Base-by-base conservation (phyloP, 2,113 vertebrate species). In the Pseudonaja textilis region DNA sequence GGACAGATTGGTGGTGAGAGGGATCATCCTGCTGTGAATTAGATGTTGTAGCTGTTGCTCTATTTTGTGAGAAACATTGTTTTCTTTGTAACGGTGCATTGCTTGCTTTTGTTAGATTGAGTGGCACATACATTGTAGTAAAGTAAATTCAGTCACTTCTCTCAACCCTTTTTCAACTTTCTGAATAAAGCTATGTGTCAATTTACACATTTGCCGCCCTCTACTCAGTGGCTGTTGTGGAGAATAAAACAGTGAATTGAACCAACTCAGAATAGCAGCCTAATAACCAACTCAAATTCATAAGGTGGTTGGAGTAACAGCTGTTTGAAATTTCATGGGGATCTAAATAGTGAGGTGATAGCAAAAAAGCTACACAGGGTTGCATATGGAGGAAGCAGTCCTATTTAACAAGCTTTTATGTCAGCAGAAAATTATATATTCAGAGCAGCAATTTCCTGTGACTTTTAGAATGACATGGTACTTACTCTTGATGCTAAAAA, bases 401-500 rank as follows among this genome's bases (percentile, higher is more conserved):
- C 7, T 85, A 47, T 45, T 45, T 50, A 50, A 26, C 3, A 64
- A 26, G 6, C 6, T 6, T 29, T 91, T 42, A 14, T 56, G 22
- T 26, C 69, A 85, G 23, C 69, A 85, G 52, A 56, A 85, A 95
- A 94, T 57, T 91, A 69, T 92, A 26, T 47, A 92, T 93, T 94
- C 91, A 87, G 9, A 52, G 50, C 86, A 91, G 87, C 90, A 93
- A 93, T 89, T 29, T 47, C 92, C 1, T 5, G 87, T 87, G 89
- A 64, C 87, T 86, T 0, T 12, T 90, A 94, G 91, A 89, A 93
- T 81, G 1, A 29, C 39, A 26, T 23, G 26, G 92, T 92, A 95
- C 88, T 94, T 94, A 93, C 52, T 55, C 50, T 85, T 81, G 45
- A 61, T 93, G 91, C 85, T 90, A 94, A 89, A 56, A 96, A 93